Percentiles rank a stretch among this genome's conserved stretches.
Conservation (phyloP, 2,797 vertebrate species). For the Galagoides demidoff region DNA sequence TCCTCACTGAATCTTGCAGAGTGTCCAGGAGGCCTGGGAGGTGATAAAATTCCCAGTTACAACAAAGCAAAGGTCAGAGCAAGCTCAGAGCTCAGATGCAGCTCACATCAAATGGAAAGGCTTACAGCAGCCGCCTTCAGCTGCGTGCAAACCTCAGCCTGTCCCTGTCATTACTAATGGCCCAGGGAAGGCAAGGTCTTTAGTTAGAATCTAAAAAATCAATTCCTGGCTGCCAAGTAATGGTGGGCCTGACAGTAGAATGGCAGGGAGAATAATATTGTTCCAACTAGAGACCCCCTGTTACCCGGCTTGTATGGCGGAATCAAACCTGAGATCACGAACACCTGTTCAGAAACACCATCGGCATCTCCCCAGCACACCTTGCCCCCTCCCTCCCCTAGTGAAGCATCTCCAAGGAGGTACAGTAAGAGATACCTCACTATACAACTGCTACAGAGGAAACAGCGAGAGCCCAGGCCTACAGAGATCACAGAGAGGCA, state of each 20-base stretch:
- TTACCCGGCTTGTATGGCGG: background rate
- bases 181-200: background rate
- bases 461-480: background rate
- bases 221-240: background rate
- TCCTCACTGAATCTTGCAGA: no score
- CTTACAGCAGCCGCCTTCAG: background rate
- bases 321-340: background rate
- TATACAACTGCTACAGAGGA: rapidly evolving
- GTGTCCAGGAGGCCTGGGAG: background rate
- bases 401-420: background rate
- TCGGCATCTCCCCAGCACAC: background rate
- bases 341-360: background rate
- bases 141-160: background rate
- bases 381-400: background rate
- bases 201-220: background rate
- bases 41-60: background rate
- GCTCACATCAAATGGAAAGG: background rate
- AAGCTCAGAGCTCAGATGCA: no score
- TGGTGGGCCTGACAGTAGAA: background rate
- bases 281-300: background rate
- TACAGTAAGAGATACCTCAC: no score
- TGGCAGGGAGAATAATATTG: background rate
- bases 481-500: background rate
- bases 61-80: background rate
- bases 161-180: no score